Evolutionary conservation across 2,797 vertebrate genomes (phyloP).

Genomic region (Spheniscus humboldti): DNA sequence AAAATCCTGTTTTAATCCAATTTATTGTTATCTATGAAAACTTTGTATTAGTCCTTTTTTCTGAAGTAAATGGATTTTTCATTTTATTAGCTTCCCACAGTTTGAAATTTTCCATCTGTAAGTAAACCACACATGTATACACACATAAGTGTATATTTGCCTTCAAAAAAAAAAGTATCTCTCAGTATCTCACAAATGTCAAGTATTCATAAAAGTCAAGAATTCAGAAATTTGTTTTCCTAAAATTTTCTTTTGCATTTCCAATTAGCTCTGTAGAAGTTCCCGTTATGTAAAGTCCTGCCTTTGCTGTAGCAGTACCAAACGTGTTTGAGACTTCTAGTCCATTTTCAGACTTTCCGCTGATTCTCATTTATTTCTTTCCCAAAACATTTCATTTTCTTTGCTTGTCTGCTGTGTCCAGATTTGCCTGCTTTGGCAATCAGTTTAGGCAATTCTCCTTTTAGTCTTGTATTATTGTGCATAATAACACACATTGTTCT

Average conservation of each 20-base stretch:
- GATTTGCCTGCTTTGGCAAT: neutral
- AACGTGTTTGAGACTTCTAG: neutral
- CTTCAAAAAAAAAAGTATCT: neutral
- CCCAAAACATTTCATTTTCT: neutral
- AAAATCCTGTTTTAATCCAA: neutral
- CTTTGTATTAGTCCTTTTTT: neutral
- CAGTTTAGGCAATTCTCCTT: neutral
- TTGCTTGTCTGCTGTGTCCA: neutral
- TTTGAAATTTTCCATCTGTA: neutral
- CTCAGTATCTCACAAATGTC: neutral
- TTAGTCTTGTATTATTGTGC: neutral
- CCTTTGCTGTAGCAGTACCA: neutral
- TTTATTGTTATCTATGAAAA: neutral
- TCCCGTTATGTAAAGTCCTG: neutral
- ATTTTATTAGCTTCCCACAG: neutral
- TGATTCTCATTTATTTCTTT: neutral
- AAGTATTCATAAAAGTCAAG: neutral
- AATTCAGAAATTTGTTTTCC: neutral
- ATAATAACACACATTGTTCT: neutral
- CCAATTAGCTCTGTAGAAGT: neutral
- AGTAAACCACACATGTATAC: neutral
- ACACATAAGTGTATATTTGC: neutral
- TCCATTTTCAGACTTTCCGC: neutral
- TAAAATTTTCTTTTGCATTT: neutral
- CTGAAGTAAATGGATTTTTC: neutral